phyloP scores from a whole-genome alignment of 2,888 invertebrate species.

The Andrena trimmerana region DNA sequence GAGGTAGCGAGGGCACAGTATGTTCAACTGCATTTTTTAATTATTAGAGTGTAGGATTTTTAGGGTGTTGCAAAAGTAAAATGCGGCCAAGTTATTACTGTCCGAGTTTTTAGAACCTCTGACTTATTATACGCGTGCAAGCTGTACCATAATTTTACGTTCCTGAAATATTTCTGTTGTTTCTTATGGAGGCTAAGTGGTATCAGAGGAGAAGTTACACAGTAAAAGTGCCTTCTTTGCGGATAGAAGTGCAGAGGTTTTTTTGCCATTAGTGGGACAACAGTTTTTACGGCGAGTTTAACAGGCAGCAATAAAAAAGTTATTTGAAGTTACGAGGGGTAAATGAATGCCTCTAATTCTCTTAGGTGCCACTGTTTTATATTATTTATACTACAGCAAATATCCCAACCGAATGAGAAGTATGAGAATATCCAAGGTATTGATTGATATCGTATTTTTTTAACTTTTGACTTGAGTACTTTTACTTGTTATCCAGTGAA shows the following conservation, averaged over 20 bases:
- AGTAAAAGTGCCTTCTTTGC: background rate
- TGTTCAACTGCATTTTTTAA: background rate
- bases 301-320: constrained; percentile 22
- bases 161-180: background rate
- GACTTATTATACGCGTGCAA: background rate
- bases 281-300: constrained; percentile 22
- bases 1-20: no score
- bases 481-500: background rate
- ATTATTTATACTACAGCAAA: background rate
- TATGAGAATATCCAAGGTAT: no score
- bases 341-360: constrained; percentile 4
- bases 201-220: background rate
- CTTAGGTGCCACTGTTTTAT: background rate
- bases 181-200: background rate
- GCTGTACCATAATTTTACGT: background rate
- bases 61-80: background rate
- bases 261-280: constrained; percentile 26
- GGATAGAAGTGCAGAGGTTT: constrained; percentile 5
- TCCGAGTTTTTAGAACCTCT: background rate
- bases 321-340: background rate
- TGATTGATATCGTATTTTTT: background rate
- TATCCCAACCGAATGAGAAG: background rate
- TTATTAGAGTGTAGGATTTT: background rate
- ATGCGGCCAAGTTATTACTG: background rate
- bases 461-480: background rate